Conservation (phyloP, 2,888 invertebrate genomes). For the Spicauda simplicius region DNA sequence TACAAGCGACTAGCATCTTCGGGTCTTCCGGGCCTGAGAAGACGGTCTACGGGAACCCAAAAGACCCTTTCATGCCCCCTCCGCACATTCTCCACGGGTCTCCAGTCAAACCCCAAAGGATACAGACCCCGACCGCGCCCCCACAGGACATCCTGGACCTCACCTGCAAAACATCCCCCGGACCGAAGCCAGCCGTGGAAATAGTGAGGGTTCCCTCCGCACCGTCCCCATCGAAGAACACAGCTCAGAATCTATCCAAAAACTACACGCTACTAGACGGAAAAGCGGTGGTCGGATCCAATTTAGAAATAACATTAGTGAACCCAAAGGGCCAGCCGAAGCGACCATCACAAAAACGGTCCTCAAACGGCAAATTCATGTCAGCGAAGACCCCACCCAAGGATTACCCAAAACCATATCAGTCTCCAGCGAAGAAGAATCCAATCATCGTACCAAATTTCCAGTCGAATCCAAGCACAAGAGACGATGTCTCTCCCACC, state of each 20-base stretch:
- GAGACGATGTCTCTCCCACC: constrained; percentile 63
- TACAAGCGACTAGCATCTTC: constrained; percentile 87
- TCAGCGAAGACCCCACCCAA: constrained; percentile 76
- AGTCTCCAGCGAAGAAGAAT: constrained; percentile 55
- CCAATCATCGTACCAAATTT: constrained; percentile 69
- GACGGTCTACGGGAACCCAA: constrained; percentile 89
- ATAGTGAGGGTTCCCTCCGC: constrained; percentile 81
- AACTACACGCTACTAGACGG: constrained; percentile 74
- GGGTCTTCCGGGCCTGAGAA: constrained; percentile 83
- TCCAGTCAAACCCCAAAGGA: constrained; percentile 62
- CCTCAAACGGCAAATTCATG: constrained; percentile 83
- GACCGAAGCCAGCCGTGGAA: constrained; percentile 78
- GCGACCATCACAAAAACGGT: constrained; percentile 75
- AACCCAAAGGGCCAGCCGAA: constrained; percentile 71
- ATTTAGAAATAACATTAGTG: constrained; percentile 89
- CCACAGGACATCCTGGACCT: constrained; percentile 87
- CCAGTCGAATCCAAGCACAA: constrained; percentile 51
- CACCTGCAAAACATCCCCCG: constrained; percentile 77
- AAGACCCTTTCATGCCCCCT: constrained; percentile 86
- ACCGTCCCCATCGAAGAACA: constrained; percentile 69
- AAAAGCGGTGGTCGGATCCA: constrained; percentile 84
- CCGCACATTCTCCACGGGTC: constrained; percentile 78
- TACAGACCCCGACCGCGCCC: constrained; percentile 52
- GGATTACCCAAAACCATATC: constrained; percentile 55
- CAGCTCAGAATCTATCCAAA: constrained; percentile 76